Evolutionary conservation across 2,797 vertebrate genomes (phyloP).

Genomic region (Esox lucius): DNA sequence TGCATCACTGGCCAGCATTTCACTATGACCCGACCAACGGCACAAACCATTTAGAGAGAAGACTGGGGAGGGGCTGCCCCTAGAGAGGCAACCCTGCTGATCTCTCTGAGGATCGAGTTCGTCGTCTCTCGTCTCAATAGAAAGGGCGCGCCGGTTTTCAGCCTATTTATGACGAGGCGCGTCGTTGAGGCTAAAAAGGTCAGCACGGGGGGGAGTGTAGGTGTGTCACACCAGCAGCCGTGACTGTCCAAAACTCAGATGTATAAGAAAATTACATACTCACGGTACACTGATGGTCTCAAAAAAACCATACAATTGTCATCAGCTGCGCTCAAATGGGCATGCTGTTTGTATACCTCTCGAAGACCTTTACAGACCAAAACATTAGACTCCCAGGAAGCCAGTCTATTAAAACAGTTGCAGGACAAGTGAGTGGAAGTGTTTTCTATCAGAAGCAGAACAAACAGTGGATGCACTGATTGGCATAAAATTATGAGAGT

Average conservation of each 20-base stretch:
- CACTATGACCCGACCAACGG: conserved; percentile 42
- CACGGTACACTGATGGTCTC: conserved; percentile 17
- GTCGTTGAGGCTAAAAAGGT: neutral
- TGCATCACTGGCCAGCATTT: conserved; percentile 70
- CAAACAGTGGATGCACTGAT: conserved; percentile 63
- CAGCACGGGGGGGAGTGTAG: conserved; percentile 9
- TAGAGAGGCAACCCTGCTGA: neutral
- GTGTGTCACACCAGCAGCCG: conserved; percentile 22
- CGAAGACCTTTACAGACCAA: neutral
- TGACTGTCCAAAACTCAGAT: conserved; percentile 22
- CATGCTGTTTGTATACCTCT: neutral
- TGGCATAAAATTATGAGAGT: conserved; percentile 75
- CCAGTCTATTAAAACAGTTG: conserved; percentile 46
- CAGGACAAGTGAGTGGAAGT: conserved; percentile 45
- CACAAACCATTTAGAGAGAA: conserved; percentile 36
- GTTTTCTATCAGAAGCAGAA: conserved; percentile 62
- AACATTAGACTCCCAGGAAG: neutral
- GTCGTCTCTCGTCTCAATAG: neutral
- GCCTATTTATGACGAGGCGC: neutral
- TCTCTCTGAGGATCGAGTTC: neutral
- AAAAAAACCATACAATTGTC: conserved; percentile 7
- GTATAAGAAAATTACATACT: conserved; percentile 37
- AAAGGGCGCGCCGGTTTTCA: neutral
- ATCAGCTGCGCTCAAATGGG: neutral
- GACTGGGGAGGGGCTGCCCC: conserved; percentile 16